Evolutionary conservation across 2,797 vertebrate species (phyloP).

Genomic region (Diplodus sargus): DNA sequence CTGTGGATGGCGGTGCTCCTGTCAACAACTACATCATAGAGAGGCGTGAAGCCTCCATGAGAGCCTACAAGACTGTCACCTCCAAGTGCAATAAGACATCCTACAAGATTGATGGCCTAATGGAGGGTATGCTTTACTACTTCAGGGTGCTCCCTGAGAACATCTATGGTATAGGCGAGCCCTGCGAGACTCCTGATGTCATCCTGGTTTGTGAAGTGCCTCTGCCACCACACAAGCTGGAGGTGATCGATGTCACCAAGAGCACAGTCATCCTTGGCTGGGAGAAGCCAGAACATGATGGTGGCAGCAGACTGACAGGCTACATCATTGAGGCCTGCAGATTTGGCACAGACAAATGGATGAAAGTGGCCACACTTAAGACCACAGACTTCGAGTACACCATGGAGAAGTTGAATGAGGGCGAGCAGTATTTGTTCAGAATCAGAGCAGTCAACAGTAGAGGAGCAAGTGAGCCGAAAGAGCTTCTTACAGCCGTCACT

Average conservation of each 20-base stretch:
- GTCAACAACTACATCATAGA: slow-evolving; percentile 98
- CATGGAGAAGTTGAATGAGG: slow-evolving; percentile 95
- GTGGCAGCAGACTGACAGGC: slow-evolving; percentile 93
- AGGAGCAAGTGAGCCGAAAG: slow-evolving; percentile 93
- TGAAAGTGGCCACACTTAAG: slow-evolving; percentile 96
- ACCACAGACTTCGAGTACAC: slow-evolving; percentile 92
- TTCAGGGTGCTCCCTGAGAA: slow-evolving; percentile 98
- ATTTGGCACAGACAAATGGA: slow-evolving; percentile 96
- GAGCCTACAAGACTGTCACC: slow-evolving; percentile 98
- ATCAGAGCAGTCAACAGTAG: slow-evolving; percentile 95
- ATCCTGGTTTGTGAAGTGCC: slow-evolving; percentile 96
- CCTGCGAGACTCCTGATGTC: slow-evolving; percentile 92
- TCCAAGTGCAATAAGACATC: slow-evolving; percentile 96
- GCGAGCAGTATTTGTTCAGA: slow-evolving; percentile 96
- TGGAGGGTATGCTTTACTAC: slow-evolving; percentile 97
- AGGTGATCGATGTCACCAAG: slow-evolving; percentile 95
- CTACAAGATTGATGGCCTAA: slow-evolving; percentile 91
- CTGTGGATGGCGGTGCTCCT: slow-evolving; percentile 95
- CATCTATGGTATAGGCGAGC: slow-evolving; percentile 96
- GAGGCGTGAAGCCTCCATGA: slow-evolving; percentile 97
- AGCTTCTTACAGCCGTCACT: slow-evolving; percentile 92
- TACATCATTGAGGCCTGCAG: slow-evolving; percentile 96
- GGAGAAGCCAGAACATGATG: slow-evolving; percentile 98
- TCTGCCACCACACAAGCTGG: slow-evolving; percentile 91
- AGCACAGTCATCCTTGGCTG: slow-evolving; percentile 92